phyloP scores from a whole-genome alignment of 2,797 vertebrate species.

The Danio albolineatus region DNA sequence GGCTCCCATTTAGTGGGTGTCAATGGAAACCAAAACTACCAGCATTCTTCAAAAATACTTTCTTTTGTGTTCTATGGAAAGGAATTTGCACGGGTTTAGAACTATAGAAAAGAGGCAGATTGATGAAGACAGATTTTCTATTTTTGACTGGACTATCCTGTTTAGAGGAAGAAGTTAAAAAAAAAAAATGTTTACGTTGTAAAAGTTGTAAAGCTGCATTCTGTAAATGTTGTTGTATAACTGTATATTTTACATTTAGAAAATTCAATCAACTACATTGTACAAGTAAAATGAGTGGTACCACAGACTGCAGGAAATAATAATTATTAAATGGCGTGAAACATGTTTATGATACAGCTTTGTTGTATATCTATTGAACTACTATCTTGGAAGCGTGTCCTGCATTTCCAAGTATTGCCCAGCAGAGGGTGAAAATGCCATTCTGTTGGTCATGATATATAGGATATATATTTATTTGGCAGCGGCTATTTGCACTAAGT shows the following conservation, averaged over 20 bases:
- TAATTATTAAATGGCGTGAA: neutral
- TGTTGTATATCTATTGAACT: neutral
- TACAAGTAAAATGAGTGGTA: neutral
- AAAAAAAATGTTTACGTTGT: no score
- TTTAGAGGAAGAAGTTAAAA: no score
- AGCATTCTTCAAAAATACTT: neutral
- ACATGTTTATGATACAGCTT: neutral
- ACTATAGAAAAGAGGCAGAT: neutral
- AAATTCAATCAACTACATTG: neutral
- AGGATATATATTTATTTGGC: no score
- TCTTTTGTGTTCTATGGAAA: no score
- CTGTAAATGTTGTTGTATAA: neutral
- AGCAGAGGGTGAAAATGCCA: conserved; percentile 6
- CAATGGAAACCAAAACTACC: no score
- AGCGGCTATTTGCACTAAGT: no score
- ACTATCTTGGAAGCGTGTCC: neutral
- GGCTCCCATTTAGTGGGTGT: no score
- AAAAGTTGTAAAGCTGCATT: neutral
- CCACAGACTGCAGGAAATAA: neutral
- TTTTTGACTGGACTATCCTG: neutral
- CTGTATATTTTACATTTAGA: neutral
- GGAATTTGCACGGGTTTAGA: neutral
- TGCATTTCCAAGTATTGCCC: conserved; percentile 8
- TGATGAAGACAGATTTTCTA: neutral
- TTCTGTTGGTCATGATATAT: neutral